These are phyloP conservation scores for Leptodactylus fallax DNA, from an alignment of 2,797 vertebrate genomes.

Conservation along the genomic window DNA sequence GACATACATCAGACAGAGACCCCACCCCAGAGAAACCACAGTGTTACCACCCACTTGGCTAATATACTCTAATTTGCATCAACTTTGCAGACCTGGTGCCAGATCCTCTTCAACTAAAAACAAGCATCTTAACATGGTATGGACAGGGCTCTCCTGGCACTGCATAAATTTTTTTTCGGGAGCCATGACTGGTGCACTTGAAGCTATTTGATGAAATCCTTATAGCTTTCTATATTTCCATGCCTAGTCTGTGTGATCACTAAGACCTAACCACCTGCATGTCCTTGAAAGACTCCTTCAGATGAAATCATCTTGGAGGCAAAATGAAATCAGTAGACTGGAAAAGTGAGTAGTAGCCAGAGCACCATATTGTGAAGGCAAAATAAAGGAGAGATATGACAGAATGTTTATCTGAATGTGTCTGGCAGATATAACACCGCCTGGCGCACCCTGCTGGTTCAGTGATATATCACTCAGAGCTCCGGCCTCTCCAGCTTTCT, in stretches of 20 bases:
- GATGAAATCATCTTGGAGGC: neutral
- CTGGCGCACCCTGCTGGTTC: conserved; percentile 15
- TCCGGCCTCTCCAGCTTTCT: neutral
- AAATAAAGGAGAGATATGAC: neutral
- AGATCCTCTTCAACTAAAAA: no score
- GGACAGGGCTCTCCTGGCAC: no score
- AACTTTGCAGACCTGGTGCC: no score
- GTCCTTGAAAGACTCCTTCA: neutral
- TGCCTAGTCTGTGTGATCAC: neutral
- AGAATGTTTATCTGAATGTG: neutral
- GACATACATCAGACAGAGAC: no score
- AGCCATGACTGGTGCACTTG: neutral
- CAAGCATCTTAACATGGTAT: no score
- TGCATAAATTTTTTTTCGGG: no score
- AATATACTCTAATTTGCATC: no score
- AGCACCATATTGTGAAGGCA: conserved; percentile 11
- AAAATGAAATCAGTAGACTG: conserved; percentile 25
- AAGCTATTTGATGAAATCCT: neutral
- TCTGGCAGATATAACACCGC: neutral
- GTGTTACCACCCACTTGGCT: no score
- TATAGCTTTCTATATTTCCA: neutral
- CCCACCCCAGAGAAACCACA: no score
- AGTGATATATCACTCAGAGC: neutral
- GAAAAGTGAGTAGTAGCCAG: conserved; percentile 5
- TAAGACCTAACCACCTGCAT: neutral